Percentiles rank a stretch among this genome's conserved stretches.
Evolutionary conservation across 2,888 invertebrate genomes (phyloP).

Genomic region (Empis livida): DNA sequence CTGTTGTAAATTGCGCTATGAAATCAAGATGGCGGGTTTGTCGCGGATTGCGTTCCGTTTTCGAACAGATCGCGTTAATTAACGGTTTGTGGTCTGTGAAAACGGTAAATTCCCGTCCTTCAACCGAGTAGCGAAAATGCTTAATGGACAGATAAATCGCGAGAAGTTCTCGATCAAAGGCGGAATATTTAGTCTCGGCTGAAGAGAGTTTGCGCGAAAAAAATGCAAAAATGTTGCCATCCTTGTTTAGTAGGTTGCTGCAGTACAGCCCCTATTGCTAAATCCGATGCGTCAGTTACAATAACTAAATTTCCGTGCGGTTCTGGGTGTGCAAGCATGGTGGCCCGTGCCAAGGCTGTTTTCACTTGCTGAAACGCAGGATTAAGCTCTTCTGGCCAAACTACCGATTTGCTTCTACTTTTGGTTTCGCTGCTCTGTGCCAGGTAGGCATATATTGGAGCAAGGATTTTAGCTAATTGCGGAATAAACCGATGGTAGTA

Average conservation of each 20-base stretch:
- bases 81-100: slow-evolving; percentile 7
- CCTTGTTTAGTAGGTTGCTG: background rate
- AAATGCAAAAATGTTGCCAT: slow-evolving; percentile 1
- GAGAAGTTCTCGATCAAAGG: slow-evolving; percentile 5
- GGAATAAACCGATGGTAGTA: too few relatives aligned
- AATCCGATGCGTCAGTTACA: background rate
- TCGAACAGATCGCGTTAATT: background rate
- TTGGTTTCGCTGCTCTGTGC: too few relatives aligned
- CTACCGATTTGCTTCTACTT: too few relatives aligned
- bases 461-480: too few relatives aligned
- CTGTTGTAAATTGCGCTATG: slow-evolving; percentile 1
- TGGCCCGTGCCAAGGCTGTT: too few relatives aligned
- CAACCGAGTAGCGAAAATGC: slow-evolving; percentile 4
- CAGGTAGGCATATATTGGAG: too few relatives aligned
- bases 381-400: too few relatives aligned
- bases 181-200: slow-evolving; percentile 1
- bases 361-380: too few relatives aligned
- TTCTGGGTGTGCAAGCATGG: background rate
- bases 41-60: background rate
- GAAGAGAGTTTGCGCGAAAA: background rate
- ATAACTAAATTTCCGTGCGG: background rate
- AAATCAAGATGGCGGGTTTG: slow-evolving; percentile 1
- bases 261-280: slow-evolving; percentile 1
- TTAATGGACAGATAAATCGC: background rate
- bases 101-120: slow-evolving; percentile 2